Base-by-base conservation (phyloP, 1,140 invertebrate species). In the Heliconius himera region DNA sequence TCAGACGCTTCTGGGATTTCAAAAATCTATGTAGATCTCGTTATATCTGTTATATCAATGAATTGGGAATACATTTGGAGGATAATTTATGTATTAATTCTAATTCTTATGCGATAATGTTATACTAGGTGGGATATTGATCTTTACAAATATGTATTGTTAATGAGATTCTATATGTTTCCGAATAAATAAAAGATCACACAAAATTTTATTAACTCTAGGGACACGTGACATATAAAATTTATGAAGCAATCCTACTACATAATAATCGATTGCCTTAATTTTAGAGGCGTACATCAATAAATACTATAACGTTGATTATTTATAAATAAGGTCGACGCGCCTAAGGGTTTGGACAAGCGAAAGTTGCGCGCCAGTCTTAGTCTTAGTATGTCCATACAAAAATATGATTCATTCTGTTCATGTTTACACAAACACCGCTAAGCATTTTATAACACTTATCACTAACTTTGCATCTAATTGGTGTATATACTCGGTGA, bases 41-140 rank as follows among this genome's bases (percentile, higher is more conserved):
- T 66, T 66, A 66, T 75, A 73, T 77, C 36, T 36, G 51, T 73
- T 66, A 49, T 72, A 74, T 56, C 73, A 75, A 70, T 76, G 71
- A 71, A 72, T 79, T 77, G 76, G 38, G 73, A 79, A 75, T 81
- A 78, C 76, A 77, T 60, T 81, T 81, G 70, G 60, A 76, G 51
- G 80, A 79, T 77, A 81, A 77, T 81, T 82, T 29, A 66, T 85
- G 71, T 38, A 85, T 84, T 89, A 87, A 83, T 84, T 87, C 87
- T 90, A 88, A 90, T 81, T 84, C 90, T 91, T 91, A 93, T 80
- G 80, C 74, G 78, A 87, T 91, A 92, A 89, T 87, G 87, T 89
- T 92, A 90, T 75, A 85, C 90, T 93, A 94, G 92, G 92, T 94
- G 92, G 92, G 92, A 92, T 88, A 88, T 88, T 90, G 84, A 88